Percentiles rank a stretch among this genome's conserved stretches.
phyloP scores from a whole-genome alignment of 2,888 invertebrate species.

The Camptogramma bilineatum region DNA sequence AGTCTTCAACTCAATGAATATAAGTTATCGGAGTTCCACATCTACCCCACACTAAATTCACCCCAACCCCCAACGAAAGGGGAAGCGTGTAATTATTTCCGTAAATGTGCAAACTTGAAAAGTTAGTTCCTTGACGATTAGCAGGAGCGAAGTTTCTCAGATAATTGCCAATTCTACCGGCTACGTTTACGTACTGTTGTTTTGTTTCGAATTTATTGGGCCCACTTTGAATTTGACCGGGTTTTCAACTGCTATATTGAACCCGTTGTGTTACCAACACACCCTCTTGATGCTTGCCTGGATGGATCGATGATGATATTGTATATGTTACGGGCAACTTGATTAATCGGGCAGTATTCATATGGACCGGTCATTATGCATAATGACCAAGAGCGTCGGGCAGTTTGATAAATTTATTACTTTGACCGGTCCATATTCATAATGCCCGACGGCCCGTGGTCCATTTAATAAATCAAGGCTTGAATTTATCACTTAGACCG shows the following conservation, averaged over 20 bases:
- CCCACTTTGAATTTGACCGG: constrained; percentile 21
- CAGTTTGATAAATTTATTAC: no score
- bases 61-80: constrained; percentile 39
- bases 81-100: constrained; percentile 76
- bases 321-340: no score
- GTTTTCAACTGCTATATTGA: background rate
- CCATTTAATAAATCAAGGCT: no score
- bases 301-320: no score
- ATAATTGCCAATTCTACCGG: constrained; percentile 58
- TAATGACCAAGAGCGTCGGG: no score
- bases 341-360: no score
- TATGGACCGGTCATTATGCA: no score
- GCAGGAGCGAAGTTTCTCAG: constrained; percentile 57
- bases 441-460: no score
- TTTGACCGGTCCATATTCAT: no score
- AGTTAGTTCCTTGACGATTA: constrained; percentile 71
- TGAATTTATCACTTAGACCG: no score
- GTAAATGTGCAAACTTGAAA: constrained; percentile 78
- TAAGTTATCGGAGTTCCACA: background rate
- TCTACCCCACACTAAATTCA: constrained; percentile 28
- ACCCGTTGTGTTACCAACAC: background rate
- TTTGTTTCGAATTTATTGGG: constrained; percentile 28
- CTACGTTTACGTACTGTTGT: constrained; percentile 31
- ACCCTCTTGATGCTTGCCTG: no score
- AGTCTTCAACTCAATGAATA: background rate